Conservation (phyloP, 2,888 invertebrate genomes). For the Morpho achilles region DNA sequence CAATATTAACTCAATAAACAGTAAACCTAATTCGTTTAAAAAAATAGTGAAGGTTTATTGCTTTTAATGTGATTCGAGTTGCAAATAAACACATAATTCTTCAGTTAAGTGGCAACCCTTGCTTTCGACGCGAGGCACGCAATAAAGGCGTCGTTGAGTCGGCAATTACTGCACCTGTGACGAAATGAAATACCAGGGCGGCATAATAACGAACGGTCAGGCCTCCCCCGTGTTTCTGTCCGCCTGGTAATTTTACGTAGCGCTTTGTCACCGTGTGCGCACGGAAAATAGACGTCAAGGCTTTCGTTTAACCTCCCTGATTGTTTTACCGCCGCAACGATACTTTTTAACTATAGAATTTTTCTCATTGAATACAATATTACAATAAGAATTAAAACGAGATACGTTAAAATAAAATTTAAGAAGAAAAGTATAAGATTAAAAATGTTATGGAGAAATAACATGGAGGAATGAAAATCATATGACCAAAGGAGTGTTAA, state of each 20-base stretch:
- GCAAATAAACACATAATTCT: not conserved
- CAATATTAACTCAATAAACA: too few species aligned
- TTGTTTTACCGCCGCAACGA: slow-evolving; percentile 3
- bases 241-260: slow-evolving; percentile 31
- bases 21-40: too few species aligned
- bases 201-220: slow-evolving; percentile 24
- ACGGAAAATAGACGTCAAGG: slow-evolving; percentile 13
- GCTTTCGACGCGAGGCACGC: slow-evolving; percentile 34
- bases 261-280: slow-evolving; percentile 13
- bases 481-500: too few species aligned
- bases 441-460: too few species aligned
- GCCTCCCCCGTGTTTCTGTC: slow-evolving; percentile 30
- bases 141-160: slow-evolving; percentile 44
- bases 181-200: slow-evolving; percentile 53
- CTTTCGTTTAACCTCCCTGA: slow-evolving; percentile 3
- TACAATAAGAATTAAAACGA: too few species aligned
- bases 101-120: slow-evolving; percentile 20
- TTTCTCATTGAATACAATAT: too few species aligned
- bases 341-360: not conserved
- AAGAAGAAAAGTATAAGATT: too few species aligned
- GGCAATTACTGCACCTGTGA: slow-evolving; percentile 57
- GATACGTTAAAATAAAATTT: too few species aligned
- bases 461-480: too few species aligned
- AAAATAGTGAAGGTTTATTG: too few species aligned
- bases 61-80: too few species aligned